Conservation (phyloP, 2,888 invertebrate genomes). For the Epistrophe grossulariae region DNA sequence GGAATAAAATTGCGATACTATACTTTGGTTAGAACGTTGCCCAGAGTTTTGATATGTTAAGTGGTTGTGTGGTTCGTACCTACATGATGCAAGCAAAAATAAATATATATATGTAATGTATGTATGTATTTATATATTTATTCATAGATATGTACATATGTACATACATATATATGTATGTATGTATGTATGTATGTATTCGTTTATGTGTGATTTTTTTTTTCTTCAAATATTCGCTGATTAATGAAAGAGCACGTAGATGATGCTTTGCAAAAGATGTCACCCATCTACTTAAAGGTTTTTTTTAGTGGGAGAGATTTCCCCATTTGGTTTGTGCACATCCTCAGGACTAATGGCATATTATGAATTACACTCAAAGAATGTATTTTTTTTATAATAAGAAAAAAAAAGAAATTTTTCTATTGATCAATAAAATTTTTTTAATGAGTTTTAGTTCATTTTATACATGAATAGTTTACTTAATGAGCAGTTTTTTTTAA, state of each 20-base stretch:
- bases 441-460: slow-evolving; percentile 27
- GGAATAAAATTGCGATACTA: slow-evolving; percentile 72
- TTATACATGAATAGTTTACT: slow-evolving; percentile 18
- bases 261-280: slow-evolving; percentile 72
- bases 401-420: not conserved
- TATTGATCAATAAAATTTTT: slow-evolving; percentile 24
- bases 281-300: slow-evolving; percentile 66
- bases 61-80: slow-evolving; percentile 50
- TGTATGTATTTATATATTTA: no score
- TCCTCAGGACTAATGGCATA: slow-evolving; percentile 66
- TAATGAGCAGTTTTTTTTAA: not conserved
- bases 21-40: slow-evolving; percentile 58
- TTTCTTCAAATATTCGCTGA: slow-evolving; percentile 57
- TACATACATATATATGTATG: no score
- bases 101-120: slow-evolving; percentile 13
- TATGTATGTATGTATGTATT: no score
- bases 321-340: slow-evolving; percentile 69
- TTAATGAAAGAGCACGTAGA: slow-evolving; percentile 75
- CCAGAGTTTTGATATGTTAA: slow-evolving; percentile 72
- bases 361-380: slow-evolving; percentile 51
- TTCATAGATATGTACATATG: no score
- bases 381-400: slow-evolving; percentile 45
- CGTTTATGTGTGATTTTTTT: not conserved
- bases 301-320: slow-evolving; percentile 49
- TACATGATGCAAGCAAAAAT: slow-evolving; percentile 34